A percentile compares a stretch with the other conserved stretches of the same genome.
phyloP scores from a whole-genome alignment of 1,140 invertebrate species.

The Macrocentrus cingulum region DNA sequence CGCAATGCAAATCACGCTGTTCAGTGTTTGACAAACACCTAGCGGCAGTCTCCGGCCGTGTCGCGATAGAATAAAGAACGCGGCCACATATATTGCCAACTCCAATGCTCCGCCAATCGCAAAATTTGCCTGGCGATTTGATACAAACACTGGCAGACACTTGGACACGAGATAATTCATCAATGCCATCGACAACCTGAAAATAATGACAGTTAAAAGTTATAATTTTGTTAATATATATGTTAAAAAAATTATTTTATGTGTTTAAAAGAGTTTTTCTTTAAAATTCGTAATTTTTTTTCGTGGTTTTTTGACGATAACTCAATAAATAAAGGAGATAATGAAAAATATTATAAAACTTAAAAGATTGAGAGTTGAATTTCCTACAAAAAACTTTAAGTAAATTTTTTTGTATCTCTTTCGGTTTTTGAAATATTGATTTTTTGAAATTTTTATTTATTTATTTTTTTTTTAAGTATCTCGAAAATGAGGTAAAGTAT shows the following conservation, averaged over 20 bases:
- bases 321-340: too few species aligned
- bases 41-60: conserved; percentile 39
- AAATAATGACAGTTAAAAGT: conserved; percentile 17
- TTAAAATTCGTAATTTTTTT: conserved; percentile 7
- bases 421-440: too few species aligned
- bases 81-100: conserved; percentile 40
- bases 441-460: too few species aligned
- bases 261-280: not conserved
- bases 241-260: not conserved
- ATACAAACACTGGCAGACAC: conserved; percentile 37
- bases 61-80: conserved; percentile 44
- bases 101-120: conserved; percentile 45
- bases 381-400: too few species aligned
- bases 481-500: too few species aligned
- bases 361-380: too few species aligned
- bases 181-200: conserved; percentile 47
- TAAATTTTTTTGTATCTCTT: too few species aligned
- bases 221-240: conserved; percentile 2
- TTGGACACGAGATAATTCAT: conserved; percentile 38
- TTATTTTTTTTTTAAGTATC: too few species aligned
- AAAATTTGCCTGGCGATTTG: conserved; percentile 48
- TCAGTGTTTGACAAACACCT: conserved; percentile 35
- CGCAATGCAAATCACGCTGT: conserved; percentile 41
- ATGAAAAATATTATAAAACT: too few species aligned
- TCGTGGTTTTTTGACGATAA: not conserved